Conservation (phyloP, 2,797 vertebrate genomes). For the Takifugu ocellatus region DNA sequence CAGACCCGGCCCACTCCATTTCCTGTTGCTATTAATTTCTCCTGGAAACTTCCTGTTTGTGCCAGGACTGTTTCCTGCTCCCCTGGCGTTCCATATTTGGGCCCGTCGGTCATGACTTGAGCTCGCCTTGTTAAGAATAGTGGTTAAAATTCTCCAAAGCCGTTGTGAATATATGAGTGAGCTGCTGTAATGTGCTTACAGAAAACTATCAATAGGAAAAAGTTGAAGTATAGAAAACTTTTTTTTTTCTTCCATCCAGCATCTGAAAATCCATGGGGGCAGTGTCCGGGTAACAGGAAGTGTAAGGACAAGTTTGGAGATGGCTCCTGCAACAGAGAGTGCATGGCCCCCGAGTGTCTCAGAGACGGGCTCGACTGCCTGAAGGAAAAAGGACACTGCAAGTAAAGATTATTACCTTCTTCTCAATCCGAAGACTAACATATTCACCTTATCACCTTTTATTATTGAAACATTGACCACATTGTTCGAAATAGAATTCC, state of each 20-base stretch:
- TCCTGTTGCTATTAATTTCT: constrained; percentile 76
- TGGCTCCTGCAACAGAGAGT: constrained; percentile 78
- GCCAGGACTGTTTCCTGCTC: constrained; percentile 74
- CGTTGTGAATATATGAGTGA: constrained; percentile 46
- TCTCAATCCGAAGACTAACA: background rate
- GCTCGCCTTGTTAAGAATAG: constrained; percentile 55
- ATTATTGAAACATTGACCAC: too few relatives aligned
- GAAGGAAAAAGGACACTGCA: constrained; percentile 71
- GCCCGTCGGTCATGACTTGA: constrained; percentile 48
- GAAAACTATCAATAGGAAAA: background rate
- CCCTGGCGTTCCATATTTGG: constrained; percentile 54
- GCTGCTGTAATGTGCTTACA: background rate
- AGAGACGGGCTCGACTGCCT: constrained; percentile 85
- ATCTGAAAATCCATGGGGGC: constrained; percentile 76
- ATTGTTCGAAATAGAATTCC: too few relatives aligned
- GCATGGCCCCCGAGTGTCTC: constrained; percentile 77
- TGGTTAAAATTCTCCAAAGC: constrained; percentile 44
- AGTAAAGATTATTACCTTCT: constrained; percentile 66
- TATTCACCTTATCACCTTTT: background rate
- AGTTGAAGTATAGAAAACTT: background rate
- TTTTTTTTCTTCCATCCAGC: background rate
- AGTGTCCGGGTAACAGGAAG: constrained; percentile 67
- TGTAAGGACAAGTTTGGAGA: constrained; percentile 82
- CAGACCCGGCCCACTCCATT: constrained; percentile 68
- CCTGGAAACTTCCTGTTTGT: constrained; percentile 82